These are phyloP conservation scores for Cistogaster globosa DNA, from an alignment of 2,888 invertebrate species.

Conservation along the genomic window DNA sequence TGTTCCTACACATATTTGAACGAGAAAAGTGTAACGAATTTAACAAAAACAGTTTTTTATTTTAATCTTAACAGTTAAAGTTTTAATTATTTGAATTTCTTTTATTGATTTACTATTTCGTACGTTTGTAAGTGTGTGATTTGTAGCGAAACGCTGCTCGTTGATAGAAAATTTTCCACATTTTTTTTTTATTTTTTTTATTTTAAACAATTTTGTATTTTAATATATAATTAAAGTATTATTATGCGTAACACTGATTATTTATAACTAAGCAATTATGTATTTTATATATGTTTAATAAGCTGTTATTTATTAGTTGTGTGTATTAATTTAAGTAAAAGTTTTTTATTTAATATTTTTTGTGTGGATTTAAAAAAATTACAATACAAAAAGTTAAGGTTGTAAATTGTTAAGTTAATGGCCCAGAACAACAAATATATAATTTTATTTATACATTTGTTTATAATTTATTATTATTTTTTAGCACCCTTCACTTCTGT, in stretches of 20 bases:
- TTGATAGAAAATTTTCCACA: no score
- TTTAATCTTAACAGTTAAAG: no score
- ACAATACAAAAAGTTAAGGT: no score
- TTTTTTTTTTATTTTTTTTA: no score
- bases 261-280: not conserved
- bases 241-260: no score
- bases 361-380: no score
- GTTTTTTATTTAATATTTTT: constrained; percentile 9
- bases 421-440: constrained; percentile 78
- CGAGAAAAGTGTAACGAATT: no score
- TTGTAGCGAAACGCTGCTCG: not conserved
- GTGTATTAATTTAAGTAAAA: constrained; percentile 27
- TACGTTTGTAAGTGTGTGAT: not conserved
- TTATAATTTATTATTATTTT: constrained; percentile 13
- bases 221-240: no score
- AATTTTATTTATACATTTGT: constrained; percentile 23
- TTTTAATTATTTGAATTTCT: no score
- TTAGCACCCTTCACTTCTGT: constrained; percentile 55
- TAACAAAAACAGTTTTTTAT: no score
- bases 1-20: no score
- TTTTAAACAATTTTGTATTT: not conserved
- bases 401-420: constrained; percentile 69
- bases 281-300: constrained; percentile 18
- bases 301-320: constrained; percentile 22
- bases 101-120: not conserved